Base-by-base conservation (phyloP, 2,797 vertebrate genomes). In the Aplochiton taeniatus region DNA sequence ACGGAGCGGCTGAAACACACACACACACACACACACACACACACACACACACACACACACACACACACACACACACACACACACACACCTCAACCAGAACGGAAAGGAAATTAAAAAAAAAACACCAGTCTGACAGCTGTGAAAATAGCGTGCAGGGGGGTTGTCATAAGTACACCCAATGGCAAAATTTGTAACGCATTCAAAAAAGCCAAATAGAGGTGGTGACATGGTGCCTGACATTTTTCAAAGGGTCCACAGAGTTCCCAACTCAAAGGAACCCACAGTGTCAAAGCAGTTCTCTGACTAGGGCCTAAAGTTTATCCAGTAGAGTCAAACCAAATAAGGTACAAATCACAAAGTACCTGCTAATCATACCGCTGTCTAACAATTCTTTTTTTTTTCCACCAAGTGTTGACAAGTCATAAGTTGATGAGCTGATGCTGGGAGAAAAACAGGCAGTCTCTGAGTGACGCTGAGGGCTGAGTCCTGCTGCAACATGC, bases 401-500 rank as follows among this genome's bases (percentile, higher is more conserved):
- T 73, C 73, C 42, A 60, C 18, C 58, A 61, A 65, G 57, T 55
- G 69, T 61, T 72, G 58, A 66, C 58, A 61, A 57, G 53, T 42
- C 13, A 45, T 46, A 49, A 14, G 19, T 53, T 70, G 72, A 75
- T 64, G 69, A 67, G 63, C 51, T 73, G 69, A 76, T 69, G 66
- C 61, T 53, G 66, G 4, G 0, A 0, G 68, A 84, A 76, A 86
- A 85, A 72, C 76, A 84, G 70, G 71, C 60, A 61, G 20, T 8
- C 14, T 62, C 56, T 16, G 1, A 66, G 52, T 61, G 58, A 76
- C 46, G 77, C 63, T 82, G 83, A 86, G 78, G 69, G 69, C 76
- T 77, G 65, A 74, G 73, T 86, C 88, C 19, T 90, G 90, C 87
- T 81, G 68, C 14, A 65, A 92, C 91, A 87, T 71, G 91, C 81